Evolutionary conservation across 2,888 invertebrate species (phyloP), one percentile per base, ranked within the genome.

Genomic region (Volucella inanis): DNA sequence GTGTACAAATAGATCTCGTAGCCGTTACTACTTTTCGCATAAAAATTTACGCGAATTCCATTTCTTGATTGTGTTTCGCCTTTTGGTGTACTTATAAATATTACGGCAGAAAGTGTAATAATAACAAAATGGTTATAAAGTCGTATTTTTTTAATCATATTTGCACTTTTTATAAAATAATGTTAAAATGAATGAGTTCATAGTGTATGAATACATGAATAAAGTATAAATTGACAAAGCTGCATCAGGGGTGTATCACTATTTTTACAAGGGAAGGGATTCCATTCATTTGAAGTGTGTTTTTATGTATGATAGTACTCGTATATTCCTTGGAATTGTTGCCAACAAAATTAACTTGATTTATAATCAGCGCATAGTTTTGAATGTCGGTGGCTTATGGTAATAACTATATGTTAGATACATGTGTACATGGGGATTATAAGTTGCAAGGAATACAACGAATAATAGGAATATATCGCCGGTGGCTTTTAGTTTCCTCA

Each of bases 351-450:
- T 59, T 70, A 80, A 68, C 77, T 80, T 87, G 85, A 87, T 85
- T 85, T 81, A 89, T 88, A 86, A 84, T 85, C 86, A 87, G 72
- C 83, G 78, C 72, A 84, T 85, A 79, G 77, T 87, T 67, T 72
- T 70, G 80, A 71, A 71, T 49, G 76, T 81, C 71, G 75, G 76
- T 79, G 80, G 71, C 78, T 86, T 78, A 70, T 78, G 74, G 67
- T 76, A 75, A 71, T 82, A 78, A 78, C 75, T 84, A 89, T 88
- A 89, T 31, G 31, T 31, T 6, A 2, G 18, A 22, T 22, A 31
- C 31, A 6, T 31, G 6, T 31, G 31, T 31, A 31, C 88, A 88
- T 87, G 87, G 68, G 83, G 74, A 79, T 79, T 83, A 83, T 68
- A 79, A 74, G 74, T 74, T 83, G 83, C 68, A 79, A 57, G 72